Evolutionary conservation across 2,797 vertebrate species (phyloP).

Genomic region (Heteromormyrus szaboi): DNA sequence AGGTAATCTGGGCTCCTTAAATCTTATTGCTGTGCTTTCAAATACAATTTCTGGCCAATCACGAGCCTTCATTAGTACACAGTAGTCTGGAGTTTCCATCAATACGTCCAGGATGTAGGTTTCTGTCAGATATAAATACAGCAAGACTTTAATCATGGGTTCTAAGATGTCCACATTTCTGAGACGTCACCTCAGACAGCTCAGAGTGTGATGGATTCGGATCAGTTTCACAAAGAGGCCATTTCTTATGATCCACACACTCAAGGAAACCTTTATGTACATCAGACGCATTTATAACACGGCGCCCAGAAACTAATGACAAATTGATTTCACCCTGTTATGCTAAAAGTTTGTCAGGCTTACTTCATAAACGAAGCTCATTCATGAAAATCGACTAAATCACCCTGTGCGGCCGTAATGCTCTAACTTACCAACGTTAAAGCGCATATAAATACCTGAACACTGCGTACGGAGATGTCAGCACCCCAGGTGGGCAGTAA

Average conservation of each 20-base stretch:
- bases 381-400: slow-evolving; percentile 26
- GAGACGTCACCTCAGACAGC: background rate
- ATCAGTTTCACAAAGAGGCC: slow-evolving; percentile 2
- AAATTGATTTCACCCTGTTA: background rate
- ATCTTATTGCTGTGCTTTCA: background rate
- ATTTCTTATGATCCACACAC: background rate
- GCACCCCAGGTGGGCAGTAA: slow-evolving; percentile 54
- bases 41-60: background rate
- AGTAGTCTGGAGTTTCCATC: background rate
- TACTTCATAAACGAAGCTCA: background rate
- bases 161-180: background rate
- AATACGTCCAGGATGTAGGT: background rate
- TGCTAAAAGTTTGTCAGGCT: background rate
- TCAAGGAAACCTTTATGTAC: background rate
- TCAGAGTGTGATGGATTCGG: background rate
- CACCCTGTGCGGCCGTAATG: slow-evolving; percentile 28
- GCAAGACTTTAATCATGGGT: background rate
- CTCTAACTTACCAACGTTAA: slow-evolving; percentile 12
- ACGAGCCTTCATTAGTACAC: background rate
- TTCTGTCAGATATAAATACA: background rate
- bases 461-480: slow-evolving; percentile 16
- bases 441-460: slow-evolving; percentile 28
- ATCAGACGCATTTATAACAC: background rate
- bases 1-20: background rate
- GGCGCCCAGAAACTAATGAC: background rate